Conservation (phyloP, 2,888 invertebrate genomes). For the Crioceris asparagi region DNA sequence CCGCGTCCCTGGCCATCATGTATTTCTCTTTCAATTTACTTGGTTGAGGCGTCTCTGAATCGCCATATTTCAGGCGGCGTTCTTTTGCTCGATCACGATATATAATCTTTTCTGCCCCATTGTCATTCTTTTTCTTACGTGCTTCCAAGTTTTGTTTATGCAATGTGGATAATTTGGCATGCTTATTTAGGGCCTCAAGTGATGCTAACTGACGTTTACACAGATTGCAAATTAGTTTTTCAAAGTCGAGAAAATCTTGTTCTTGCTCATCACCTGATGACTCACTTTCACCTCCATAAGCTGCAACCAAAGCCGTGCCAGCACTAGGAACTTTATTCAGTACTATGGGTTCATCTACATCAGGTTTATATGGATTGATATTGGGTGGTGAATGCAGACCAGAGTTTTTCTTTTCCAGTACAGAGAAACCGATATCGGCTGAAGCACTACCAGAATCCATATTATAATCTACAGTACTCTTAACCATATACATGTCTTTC, state of each 20-base stretch:
- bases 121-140: slow-evolving; percentile 26
- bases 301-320: slow-evolving; percentile 57
- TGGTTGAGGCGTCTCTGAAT: slow-evolving; percentile 67
- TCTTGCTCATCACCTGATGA: slow-evolving; percentile 48
- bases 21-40: slow-evolving; percentile 65
- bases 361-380: slow-evolving; percentile 17
- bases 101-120: slow-evolving; percentile 30
- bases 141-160: slow-evolving; percentile 79
- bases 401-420: slow-evolving; percentile 65
- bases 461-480: slow-evolving; percentile 20
- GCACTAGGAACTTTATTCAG: slow-evolving; percentile 12
- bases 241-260: slow-evolving; percentile 75
- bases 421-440: slow-evolving; percentile 88
- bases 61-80: slow-evolving; percentile 84
- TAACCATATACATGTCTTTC: slow-evolving; percentile 54
- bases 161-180: slow-evolving; percentile 85
- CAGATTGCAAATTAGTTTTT: slow-evolving; percentile 81
- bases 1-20: slow-evolving; percentile 46
- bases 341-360: slow-evolving; percentile 14
- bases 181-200: slow-evolving; percentile 77
- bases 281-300: slow-evolving; percentile 67
- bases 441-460: slow-evolving; percentile 48
- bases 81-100: slow-evolving; percentile 97
- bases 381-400: slow-evolving; percentile 8
- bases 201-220: slow-evolving; percentile 93